phyloP scores from a whole-genome alignment of 2,797 vertebrate genomes.

The Ptychobarbus kaznakovi region DNA sequence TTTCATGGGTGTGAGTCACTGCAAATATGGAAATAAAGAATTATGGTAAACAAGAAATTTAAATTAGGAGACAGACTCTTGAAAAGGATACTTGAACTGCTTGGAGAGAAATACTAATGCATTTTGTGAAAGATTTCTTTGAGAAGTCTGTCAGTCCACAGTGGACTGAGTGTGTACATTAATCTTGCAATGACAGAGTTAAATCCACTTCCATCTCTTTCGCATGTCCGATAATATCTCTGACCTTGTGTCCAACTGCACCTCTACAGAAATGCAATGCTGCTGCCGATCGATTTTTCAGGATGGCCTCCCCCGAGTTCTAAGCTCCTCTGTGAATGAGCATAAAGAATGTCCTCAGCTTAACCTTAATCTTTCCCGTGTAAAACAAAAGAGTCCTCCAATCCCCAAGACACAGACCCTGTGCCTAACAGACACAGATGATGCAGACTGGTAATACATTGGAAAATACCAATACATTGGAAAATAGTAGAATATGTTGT shows the following conservation, averaged over 20 bases:
- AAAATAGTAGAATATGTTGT: background rate
- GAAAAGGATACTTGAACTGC: background rate
- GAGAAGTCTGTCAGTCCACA: background rate
- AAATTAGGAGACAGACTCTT: background rate
- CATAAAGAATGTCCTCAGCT: conserved; percentile 49
- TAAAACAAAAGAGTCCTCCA: conserved; percentile 41
- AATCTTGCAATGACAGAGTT: conserved; percentile 39
- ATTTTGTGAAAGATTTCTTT: conserved; percentile 22
- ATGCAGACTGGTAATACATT: background rate
- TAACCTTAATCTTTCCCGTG: conserved; percentile 52
- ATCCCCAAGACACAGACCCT: conserved; percentile 9
- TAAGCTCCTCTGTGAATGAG: conserved; percentile 29
- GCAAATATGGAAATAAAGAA: conserved; percentile 6
- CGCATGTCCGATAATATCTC: conserved; percentile 52
- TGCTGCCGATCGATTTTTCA: conserved; percentile 55
- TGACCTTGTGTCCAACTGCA: conserved; percentile 59
- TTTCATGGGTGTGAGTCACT: background rate
- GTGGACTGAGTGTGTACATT: conserved; percentile 10
- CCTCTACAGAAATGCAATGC: conserved; percentile 48
- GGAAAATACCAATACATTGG: background rate
- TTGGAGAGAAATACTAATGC: background rate
- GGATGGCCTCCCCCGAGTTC: conserved; percentile 39
- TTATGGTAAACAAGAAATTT: background rate
- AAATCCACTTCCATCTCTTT: conserved; percentile 53
- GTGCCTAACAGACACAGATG: background rate